Evolutionary conservation across 2,797 vertebrate genomes (phyloP), one percentile per base, ranked within the genome.

Genomic region (Xiphorhynchus erythropygius): DNA sequence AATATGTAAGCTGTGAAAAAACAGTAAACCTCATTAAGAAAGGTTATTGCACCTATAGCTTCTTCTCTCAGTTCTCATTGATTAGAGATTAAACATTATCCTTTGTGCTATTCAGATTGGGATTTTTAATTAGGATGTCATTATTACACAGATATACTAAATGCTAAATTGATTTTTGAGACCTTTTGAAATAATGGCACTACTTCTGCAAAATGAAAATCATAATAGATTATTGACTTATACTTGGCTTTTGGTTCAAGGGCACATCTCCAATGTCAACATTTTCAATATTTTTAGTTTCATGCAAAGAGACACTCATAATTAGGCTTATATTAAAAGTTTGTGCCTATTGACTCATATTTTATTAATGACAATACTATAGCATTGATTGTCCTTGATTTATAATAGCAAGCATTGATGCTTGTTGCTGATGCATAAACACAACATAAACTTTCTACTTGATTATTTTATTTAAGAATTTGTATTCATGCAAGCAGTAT

Each of bases 191-290:
- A 98, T 98, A 97, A 98, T 98, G 97, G 97, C 84, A 74, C 90
- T 96, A 90, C 97, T 97, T 98, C 96, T 97, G 97, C 96, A 97
- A 98, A 98, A 98, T 98, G 98, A 98, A 98, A 98, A 99, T 98
- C 98, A 99, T 98, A 98, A 99, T 98, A 98, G 98, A 98, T 98
- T 98, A 98, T 98, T 97, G 98, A 98, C 97, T 96, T 97, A 97
- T 94, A 87, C 86, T 92, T 95, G 96, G 95, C 97, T 97, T 97
- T 97, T 95, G 91, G 97, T 96, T 96, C 98, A 98, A 99, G 98
- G 98, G 98, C 98, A 98, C 96, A 98, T 98, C 97, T 98, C 96
- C 96, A 60, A 96, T 97, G 97, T 98, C 97, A 98, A 97, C 98
- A 95, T 98, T 98, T 97, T 98, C 98, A 98, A 98, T 98, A 98